phyloP scores from a whole-genome alignment of 2,113 vertebrate genomes.

The Sphyrna mokarran region DNA sequence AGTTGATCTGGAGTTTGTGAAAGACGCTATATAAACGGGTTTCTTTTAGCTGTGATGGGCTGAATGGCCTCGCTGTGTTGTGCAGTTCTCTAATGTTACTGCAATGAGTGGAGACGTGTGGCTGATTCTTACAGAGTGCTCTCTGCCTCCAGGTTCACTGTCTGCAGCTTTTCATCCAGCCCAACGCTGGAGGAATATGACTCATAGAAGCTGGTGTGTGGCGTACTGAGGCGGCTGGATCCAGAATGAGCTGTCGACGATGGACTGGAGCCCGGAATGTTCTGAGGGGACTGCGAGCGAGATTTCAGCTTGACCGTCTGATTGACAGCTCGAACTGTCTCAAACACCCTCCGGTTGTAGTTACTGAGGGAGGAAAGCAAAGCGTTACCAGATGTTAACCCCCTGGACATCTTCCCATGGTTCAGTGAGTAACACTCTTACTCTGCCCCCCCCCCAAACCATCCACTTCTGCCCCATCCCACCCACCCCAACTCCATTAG shows the following conservation, averaged over 20 bases:
- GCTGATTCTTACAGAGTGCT: neutral
- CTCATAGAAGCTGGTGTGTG: constrained; percentile 54
- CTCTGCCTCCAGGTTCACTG: accelerated
- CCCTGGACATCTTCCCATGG: too few relatives aligned
- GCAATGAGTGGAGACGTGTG: neutral
- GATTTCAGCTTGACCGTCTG: constrained; percentile 57
- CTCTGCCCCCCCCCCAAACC: too few relatives aligned
- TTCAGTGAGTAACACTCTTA: neutral
- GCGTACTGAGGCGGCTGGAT: constrained; percentile 62
- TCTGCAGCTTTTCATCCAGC: constrained; percentile 36
- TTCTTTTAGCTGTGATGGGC: neutral
- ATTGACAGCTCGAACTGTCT: constrained; percentile 67
- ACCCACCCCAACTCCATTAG: neutral
- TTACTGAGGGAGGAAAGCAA: constrained; percentile 43
- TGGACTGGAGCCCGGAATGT: constrained; percentile 53
- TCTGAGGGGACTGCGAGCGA: constrained; percentile 54
- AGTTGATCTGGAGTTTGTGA: neutral
- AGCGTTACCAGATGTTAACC: neutral
- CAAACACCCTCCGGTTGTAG: constrained; percentile 66
- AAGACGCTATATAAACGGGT: neutral
- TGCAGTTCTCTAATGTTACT: neutral
- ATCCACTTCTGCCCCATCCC: too few relatives aligned
- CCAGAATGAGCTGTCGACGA: constrained; percentile 43
- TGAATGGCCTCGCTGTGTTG: neutral
- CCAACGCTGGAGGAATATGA: constrained; percentile 52